phyloP scores from a whole-genome alignment of 2,888 invertebrate species.

The Oxyscelio sp. region DNA sequence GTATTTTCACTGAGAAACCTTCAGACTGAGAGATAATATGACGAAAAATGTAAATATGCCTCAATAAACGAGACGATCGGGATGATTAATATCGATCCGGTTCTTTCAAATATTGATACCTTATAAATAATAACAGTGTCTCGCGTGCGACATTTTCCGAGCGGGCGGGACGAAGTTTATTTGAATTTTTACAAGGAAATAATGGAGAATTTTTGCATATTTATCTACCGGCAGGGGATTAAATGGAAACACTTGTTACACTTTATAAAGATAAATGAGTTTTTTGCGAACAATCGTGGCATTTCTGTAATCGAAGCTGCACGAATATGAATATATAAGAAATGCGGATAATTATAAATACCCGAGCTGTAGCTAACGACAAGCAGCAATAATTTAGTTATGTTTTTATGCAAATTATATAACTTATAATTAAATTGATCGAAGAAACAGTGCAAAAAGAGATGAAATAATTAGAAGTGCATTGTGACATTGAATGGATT shows the following conservation, averaged over 20 bases:
- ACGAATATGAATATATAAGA: slow-evolving; percentile 13
- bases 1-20: too few relatives aligned
- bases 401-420: neutral
- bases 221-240: neutral
- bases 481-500: too few relatives aligned
- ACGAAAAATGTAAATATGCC: slow-evolving; percentile 5
- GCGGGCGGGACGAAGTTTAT: neutral
- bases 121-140: neutral
- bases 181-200: slow-evolving; percentile 7
- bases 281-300: slow-evolving; percentile 4
- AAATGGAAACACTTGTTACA: slow-evolving; percentile 19
- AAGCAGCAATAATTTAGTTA: neutral
- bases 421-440: neutral
- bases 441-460: neutral
- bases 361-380: neutral
- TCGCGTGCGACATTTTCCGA: too few relatives aligned
- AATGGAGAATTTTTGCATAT: slow-evolving; percentile 10
- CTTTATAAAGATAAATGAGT: neutral
- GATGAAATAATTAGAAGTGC: too few relatives aligned
- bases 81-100: neutral
- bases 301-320: neutral
- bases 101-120: neutral
- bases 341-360: neutral
- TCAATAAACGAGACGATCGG: neutral
- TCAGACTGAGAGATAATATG: neutral